phyloP scores from a whole-genome alignment of 2,113 vertebrate genomes.

The Oreochromis aureus region DNA sequence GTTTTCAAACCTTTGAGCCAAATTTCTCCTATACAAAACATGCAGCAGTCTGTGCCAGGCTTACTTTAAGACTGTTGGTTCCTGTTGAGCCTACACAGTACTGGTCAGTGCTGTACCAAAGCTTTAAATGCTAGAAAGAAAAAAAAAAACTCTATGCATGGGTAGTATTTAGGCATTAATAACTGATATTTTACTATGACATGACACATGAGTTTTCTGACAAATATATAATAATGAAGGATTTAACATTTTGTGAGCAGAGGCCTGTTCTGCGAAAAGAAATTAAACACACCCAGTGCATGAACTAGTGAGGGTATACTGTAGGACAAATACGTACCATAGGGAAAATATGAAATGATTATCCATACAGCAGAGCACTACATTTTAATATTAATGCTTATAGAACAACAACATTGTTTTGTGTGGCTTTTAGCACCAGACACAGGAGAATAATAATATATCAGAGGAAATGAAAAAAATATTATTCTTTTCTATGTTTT shows the following conservation, averaged over 20 bases:
- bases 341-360: not conserved
- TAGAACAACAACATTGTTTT: not conserved
- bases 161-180: not conserved
- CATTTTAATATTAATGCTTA: not conserved
- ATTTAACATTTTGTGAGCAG: not conserved
- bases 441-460: not conserved
- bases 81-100: not conserved
- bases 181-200: not conserved
- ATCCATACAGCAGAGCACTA: not conserved
- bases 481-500: not conserved
- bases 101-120: not conserved
- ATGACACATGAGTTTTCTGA: not conserved
- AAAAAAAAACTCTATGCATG: not conserved
- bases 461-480: not conserved
- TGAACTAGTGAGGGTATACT: not conserved
- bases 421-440: not conserved
- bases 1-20: not conserved
- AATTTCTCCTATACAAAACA: not conserved
- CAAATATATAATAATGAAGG: not conserved
- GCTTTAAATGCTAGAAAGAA: not conserved
- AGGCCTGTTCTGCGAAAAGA: not conserved
- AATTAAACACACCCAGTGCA: not conserved
- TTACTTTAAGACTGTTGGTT: not conserved
- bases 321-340: not conserved
- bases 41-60: not conserved